Conservation (phyloP, 2,113 vertebrate genomes). For the Carassius auratus region DNA sequence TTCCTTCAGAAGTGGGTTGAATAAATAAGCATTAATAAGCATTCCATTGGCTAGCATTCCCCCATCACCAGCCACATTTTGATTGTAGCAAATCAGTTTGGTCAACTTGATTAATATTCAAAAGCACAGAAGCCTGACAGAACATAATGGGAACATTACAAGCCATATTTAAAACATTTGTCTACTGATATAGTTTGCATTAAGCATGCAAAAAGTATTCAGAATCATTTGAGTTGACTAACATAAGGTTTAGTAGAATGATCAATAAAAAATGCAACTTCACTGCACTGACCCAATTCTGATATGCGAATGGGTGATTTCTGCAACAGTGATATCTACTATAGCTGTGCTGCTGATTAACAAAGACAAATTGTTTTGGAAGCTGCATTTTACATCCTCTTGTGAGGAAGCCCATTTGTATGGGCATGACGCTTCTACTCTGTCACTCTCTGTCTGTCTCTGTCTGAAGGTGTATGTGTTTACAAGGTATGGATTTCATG, state of each 20-base stretch:
- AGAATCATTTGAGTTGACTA: no score
- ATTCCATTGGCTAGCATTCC: not conserved
- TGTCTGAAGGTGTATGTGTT: constrained; percentile 19
- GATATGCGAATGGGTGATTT: not conserved
- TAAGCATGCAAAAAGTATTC: no score
- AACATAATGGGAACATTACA: no score
- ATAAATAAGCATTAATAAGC: not conserved
- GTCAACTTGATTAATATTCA: no score
- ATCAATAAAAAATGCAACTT: not conserved
- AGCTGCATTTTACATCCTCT: not conserved
- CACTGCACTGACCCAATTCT: not conserved
- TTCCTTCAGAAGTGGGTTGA: not conserved
- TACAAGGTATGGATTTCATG: constrained; percentile 44
- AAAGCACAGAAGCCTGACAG: no score
- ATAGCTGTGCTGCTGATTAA: not conserved
- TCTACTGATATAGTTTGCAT: no score
- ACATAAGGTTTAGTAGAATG: no score
- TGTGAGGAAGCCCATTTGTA: not conserved
- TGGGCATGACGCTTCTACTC: not conserved
- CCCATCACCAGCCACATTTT: not conserved
- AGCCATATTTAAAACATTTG: no score
- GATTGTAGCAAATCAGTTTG: no score
- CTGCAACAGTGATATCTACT: not conserved
- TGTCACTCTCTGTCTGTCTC: constrained; percentile 19
- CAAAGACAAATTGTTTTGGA: constrained; percentile 7